Percentiles rank a stretch among this genome's conserved stretches.
Evolutionary conservation across 2,797 vertebrate genomes (phyloP).

Genomic region (Pterois miles): DNA sequence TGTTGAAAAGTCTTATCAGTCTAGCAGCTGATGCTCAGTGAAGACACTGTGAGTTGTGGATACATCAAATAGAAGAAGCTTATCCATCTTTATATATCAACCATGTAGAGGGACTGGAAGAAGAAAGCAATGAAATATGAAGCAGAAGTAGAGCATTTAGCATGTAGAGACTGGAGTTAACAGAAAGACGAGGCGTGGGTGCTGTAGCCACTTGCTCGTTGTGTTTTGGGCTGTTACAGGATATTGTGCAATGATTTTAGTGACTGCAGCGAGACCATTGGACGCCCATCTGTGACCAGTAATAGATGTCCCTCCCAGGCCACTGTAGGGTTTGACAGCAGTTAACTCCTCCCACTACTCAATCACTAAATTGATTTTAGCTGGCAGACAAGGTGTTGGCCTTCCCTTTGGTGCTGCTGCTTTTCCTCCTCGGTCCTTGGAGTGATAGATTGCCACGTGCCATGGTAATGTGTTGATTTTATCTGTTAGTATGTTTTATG

Average conservation of each 20-base stretch:
- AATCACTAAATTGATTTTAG: too few species aligned
- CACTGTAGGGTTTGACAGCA: too few species aligned
- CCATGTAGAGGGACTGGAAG: slow-evolving; percentile 14
- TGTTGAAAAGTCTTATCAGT: not conserved
- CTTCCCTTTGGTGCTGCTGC: too few species aligned
- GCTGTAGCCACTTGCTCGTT: too few species aligned
- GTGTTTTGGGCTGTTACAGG: slow-evolving; percentile 38
- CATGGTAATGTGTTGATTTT: too few species aligned
- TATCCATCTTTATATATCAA: slow-evolving; percentile 37
- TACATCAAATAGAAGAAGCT: slow-evolving; percentile 13
- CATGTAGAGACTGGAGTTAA: slow-evolving; percentile 2
- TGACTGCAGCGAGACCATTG: slow-evolving; percentile 54
- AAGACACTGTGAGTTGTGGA: slow-evolving; percentile 21
- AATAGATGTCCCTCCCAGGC: too few species aligned
- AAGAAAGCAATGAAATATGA: not conserved
- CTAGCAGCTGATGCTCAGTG: slow-evolving; percentile 7
- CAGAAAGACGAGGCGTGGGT: not conserved
- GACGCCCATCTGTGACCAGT: too few species aligned
- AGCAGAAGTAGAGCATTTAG: not conserved
- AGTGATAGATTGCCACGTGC: too few species aligned
- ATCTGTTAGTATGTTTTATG: too few species aligned
- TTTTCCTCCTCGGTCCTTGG: too few species aligned
- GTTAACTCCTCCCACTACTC: too few species aligned
- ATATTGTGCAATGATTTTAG: slow-evolving; percentile 53
- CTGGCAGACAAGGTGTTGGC: too few species aligned